phyloP scores from a whole-genome alignment of 2,113 vertebrate species.

The Xenopus laevis region DNA sequence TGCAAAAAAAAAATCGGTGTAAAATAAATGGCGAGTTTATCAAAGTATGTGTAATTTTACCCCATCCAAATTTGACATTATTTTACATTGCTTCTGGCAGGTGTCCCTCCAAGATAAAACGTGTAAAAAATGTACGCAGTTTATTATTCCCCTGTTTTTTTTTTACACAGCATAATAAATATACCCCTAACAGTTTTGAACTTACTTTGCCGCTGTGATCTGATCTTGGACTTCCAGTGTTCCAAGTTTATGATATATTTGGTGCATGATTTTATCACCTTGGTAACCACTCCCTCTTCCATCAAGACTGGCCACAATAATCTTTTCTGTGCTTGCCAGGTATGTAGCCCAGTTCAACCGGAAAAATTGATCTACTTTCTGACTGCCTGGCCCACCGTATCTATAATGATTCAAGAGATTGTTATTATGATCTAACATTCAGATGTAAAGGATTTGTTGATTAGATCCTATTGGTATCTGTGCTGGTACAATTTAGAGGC shows the following conservation, averaged over 20 bases:
- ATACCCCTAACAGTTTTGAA: neutral
- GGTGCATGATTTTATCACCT: conserved; percentile 88
- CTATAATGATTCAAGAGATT: conserved; percentile 54
- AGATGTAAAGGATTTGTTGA: neutral
- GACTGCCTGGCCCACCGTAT: conserved; percentile 93
- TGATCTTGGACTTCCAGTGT: conserved; percentile 96
- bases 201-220: conserved; percentile 84
- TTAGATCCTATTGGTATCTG: neutral
- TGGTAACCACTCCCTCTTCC: conserved; percentile 95
- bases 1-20: too few relatives aligned
- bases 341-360: conserved; percentile 86
- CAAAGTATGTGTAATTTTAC: too few relatives aligned
- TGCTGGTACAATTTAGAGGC: too few relatives aligned
- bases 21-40: too few relatives aligned
- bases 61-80: too few relatives aligned
- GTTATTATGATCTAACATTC: too few relatives aligned
- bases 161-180: too few relatives aligned
- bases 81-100: too few relatives aligned
- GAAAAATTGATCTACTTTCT: conserved; percentile 73
- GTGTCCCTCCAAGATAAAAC: too few relatives aligned
- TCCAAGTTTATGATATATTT: conserved; percentile 83
- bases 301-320: conserved; percentile 90
- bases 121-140: too few relatives aligned
- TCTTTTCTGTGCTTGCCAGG: conserved; percentile 83
- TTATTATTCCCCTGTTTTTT: too few relatives aligned